These are phyloP conservation scores for Micropoecilia bifurca DNA, from an alignment of 2,797 vertebrate species.

Conservation along the genomic window DNA sequence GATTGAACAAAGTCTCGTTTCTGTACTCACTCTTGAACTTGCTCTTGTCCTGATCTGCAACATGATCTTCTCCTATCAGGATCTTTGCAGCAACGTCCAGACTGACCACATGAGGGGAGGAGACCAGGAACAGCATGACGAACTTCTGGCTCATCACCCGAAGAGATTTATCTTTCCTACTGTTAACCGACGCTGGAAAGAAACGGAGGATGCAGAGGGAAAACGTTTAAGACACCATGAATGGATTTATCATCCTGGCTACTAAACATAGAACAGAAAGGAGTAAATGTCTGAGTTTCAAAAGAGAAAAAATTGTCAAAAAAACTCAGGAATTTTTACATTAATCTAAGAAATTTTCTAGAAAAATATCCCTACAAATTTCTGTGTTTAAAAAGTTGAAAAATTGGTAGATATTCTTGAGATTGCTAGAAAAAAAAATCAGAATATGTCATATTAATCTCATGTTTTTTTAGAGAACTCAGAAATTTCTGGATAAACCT, in stretches of 20 bases:
- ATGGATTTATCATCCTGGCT: neutral
- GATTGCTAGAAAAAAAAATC: no score
- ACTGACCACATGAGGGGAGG: slow-evolving; percentile 89
- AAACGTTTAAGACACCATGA: neutral
- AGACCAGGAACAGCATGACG: slow-evolving; percentile 97
- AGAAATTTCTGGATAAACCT: no score
- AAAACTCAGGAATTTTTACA: no score
- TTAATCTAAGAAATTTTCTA: no score
- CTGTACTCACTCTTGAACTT: slow-evolving; percentile 96
- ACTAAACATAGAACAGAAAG: no score
- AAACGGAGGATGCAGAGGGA: neutral
- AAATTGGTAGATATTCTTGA: no score
- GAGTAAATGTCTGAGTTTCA: no score
- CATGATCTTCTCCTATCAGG: slow-evolving; percentile 93
- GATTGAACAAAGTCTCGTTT: neutral
- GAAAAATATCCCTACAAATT: no score
- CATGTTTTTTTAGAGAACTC: no score
- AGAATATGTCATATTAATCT: no score
- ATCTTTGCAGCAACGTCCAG: slow-evolving; percentile 97
- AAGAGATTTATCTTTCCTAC: slow-evolving; percentile 96
- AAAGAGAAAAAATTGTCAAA: no score
- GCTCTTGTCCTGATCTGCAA: slow-evolving; percentile 91
- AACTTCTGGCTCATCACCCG: slow-evolving; percentile 99
- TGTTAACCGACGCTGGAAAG: slow-evolving; percentile 88
- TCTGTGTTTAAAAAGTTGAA: no score